Evolutionary conservation across 2,113 vertebrate species (phyloP), one percentile per base, ranked within the genome.

Genomic region (Mirza zaza): DNA sequence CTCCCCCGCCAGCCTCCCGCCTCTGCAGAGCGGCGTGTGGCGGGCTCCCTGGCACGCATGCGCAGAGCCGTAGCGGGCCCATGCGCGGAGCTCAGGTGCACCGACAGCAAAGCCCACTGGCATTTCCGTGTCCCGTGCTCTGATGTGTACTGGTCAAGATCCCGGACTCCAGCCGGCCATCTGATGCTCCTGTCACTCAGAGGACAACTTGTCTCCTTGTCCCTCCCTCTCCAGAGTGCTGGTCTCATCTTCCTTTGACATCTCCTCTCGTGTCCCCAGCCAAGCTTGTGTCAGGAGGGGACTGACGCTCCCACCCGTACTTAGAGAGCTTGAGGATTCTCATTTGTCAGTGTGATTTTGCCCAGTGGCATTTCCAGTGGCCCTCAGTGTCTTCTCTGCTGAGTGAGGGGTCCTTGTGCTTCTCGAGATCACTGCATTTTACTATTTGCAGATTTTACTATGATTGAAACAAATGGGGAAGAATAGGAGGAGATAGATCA

Each of bases 261-360:
- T 29, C 4, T n/a, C 34, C 5, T 27, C 8, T 70, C 6, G 8
- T 0, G 6, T 12, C 42, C 2, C 27, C 29, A 29, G 29, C 6
- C 50, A n/a, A 50, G 59, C 59, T 61, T 25, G 42, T 25, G 23
- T 29, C 13, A 34, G 61, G 68, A 45, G 5, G 61, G 61, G 11
- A 3, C 0, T 0, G 36, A 14, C 6, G 20, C 18, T 52, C 61
- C 73, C 6, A 34, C 13, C 20, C 2, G 6, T 5, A 2, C 52
- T 15, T 36, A 3, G 12, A 14, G 63, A 80, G 59, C 75, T 6
- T 6, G 6, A 57, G 27, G 3, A 13, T n/a, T 77, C 21, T 25
- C 10, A 13, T 32, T 15, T 32, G 55, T 59, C 3, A 0, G 55
- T 93, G 12, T 29, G 3, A 7, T 25, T 68, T n/a, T 29, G 8